Percentiles rank a stretch among this genome's conserved stretches.
These are phyloP conservation scores for Carterocephalus palaemon DNA, from an alignment of 2,888 invertebrate species.

Conservation along the genomic window DNA sequence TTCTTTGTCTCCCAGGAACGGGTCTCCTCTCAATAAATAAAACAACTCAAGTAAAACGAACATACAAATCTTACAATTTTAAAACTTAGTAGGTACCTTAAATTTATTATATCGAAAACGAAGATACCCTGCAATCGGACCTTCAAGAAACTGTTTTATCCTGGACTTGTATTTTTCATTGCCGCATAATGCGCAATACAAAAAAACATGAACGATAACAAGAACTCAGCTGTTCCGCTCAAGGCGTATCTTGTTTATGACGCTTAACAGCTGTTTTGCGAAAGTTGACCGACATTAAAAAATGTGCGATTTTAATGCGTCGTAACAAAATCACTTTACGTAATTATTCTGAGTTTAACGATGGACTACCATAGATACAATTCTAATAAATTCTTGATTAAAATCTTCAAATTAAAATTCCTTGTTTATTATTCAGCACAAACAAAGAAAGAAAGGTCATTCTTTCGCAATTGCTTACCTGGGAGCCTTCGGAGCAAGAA, in stretches of 20 bases:
- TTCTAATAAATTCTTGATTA: too few species aligned
- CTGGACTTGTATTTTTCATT: neutral
- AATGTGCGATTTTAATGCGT: conserved; percentile 10
- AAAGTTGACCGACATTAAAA: conserved; percentile 51
- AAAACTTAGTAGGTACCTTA: too few species aligned
- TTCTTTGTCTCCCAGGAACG: too few species aligned
- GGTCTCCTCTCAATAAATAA: too few species aligned
- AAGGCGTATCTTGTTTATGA: conserved; percentile 43
- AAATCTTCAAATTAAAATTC: too few species aligned
- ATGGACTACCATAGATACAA: too few species aligned
- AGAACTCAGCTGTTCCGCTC: conserved; percentile 52
- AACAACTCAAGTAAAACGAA: too few species aligned
- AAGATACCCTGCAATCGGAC: conserved; percentile 10
- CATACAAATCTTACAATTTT: too few species aligned
- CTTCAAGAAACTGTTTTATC: conserved; percentile 1
- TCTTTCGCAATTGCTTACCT: conserved; percentile 21
- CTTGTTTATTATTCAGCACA: too few species aligned
- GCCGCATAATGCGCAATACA: conserved; percentile 21
- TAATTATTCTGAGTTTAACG: neutral
- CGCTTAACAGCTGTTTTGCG: conserved; percentile 68
- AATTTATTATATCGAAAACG: neutral
- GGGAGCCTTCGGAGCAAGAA: conserved; percentile 26
- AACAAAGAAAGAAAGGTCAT: too few species aligned
- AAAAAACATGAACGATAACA: conserved; percentile 31
- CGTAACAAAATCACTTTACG: conserved; percentile 12